Evolutionary conservation across 2,113 vertebrate genomes (phyloP).

Genomic region (Nibea albiflora): DNA sequence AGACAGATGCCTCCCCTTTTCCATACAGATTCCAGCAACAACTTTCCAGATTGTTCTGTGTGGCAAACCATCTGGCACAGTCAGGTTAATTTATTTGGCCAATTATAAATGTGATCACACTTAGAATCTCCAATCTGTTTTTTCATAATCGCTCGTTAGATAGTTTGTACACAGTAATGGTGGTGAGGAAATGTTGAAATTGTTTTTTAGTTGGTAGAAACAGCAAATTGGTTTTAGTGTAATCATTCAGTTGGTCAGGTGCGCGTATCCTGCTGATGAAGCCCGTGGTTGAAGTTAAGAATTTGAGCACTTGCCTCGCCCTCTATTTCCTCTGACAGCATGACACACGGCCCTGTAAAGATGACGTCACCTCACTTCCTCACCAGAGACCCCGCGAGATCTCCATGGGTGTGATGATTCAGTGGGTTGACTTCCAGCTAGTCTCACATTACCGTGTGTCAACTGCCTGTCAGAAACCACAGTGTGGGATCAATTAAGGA

Average conservation of each 20-base stretch:
- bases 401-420: conserved; percentile 67
- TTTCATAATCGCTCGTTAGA: not conserved
- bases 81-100: not conserved
- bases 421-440: conserved; percentile 68
- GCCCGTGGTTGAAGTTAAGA: not conserved
- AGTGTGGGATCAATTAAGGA: conserved; percentile 74
- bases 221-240: not conserved
- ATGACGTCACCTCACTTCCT: conserved; percentile 64
- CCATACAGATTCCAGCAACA: too few relatives aligned
- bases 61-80: too few relatives aligned
- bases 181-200: not conserved
- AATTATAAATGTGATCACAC: not conserved
- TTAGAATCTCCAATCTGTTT: not conserved
- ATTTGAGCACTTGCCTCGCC: not conserved
- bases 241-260: not conserved
- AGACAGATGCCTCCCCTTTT: too few relatives aligned
- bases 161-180: not conserved
- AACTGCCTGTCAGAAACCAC: conserved; percentile 72
- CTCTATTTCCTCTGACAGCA: conserved; percentile 22
- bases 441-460: conserved; percentile 76
- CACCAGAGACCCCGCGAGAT: conserved; percentile 36
- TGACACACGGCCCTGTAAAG: conserved; percentile 32
- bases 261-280: not conserved
- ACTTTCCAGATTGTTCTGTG: too few relatives aligned
- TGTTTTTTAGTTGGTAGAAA: not conserved